Evolutionary conservation across 2,797 vertebrate species (phyloP), one percentile per base, ranked within the genome.

Genomic region (Coccyzus lansbergi): DNA sequence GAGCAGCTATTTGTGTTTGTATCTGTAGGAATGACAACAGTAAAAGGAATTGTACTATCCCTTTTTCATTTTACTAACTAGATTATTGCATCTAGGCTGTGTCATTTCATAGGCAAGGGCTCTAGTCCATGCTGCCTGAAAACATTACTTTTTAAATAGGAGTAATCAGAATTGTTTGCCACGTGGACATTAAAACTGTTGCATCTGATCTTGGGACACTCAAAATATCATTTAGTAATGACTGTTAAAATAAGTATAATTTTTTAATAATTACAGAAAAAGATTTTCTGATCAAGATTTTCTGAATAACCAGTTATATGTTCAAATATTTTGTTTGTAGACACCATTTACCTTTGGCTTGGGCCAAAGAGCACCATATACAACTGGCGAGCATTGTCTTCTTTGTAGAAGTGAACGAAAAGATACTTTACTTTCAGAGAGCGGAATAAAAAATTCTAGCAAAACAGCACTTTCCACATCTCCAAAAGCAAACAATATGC

Each of bases 321-420:
- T 17, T 81, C 40, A 36, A 67, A 83, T 78, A 12, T 8, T 31
- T 96, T 94, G 46, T 64, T 96, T 91, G 42, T 96, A 99, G 99
- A 99, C 99, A 58, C 99, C 99, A 0, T 99, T 99, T 97, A 99
- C 98, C 28, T 99, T 99, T 83, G 99, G 99, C 96, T 97, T 99
- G 97, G 99, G 98, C 96, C 99, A 99, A 93, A 98, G 99, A 94
- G 98, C 99, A 26, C 98, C 99, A 1, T 99, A 99, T 95, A 98
- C 99, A 20, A 98, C 98, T 2, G 99, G 99, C 18, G 99, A 99
- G 95, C 98, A 98, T 94, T 99, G 99, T 97, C 98, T 99, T 90
- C 98, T 99, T 74, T 99, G 99, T 96, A 98, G 99, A 95, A 99
- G 99, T 62, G 99, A 99, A 96, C 98, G 99, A 8, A 99, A 99